phyloP scores from a whole-genome alignment of 64 coral and sea anemone genomes.

The Dendrophyllia cribrosa region DNA sequence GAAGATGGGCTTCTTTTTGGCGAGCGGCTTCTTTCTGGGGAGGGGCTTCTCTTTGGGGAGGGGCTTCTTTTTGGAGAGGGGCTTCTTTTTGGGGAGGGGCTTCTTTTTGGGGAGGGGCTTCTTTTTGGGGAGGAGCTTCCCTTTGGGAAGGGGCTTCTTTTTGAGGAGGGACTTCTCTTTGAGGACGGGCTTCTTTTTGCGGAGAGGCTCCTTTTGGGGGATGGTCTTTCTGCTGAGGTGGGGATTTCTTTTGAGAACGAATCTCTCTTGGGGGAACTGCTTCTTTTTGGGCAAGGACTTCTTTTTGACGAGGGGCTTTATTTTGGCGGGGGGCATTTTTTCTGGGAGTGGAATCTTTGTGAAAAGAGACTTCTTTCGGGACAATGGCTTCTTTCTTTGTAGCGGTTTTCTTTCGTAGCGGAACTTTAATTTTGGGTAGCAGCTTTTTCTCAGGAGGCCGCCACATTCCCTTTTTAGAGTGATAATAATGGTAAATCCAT shows the following conservation, averaged over 20 bases:
- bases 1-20: too few relatives aligned
- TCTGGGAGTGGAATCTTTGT: too few relatives aligned
- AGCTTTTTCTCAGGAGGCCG: not conserved
- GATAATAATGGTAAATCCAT: slow-evolving; percentile 61
- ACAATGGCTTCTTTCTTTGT: too few relatives aligned
- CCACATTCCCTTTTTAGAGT: slow-evolving; percentile 69
- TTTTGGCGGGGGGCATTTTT: not conserved
- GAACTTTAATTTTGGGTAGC: too few relatives aligned
- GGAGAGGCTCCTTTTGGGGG: not conserved
- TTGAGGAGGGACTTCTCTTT: not conserved
- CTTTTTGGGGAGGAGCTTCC: too few relatives aligned
- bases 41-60: too few relatives aligned
- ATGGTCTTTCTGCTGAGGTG: not conserved
- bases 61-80: too few relatives aligned
- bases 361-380: too few relatives aligned
- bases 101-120: too few relatives aligned
- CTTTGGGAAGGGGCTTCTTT: not conserved
- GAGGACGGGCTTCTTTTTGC: not conserved
- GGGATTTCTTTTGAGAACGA: not conserved
- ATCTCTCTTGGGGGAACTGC: too few relatives aligned
- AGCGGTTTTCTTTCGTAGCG: not conserved
- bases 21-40: too few relatives aligned
- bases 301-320: not conserved
- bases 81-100: too few relatives aligned
- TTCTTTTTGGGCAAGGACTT: not conserved